Evolutionary conservation across 2,888 invertebrate genomes (phyloP).

Genomic region (Lasioglossum figueresi): DNA sequence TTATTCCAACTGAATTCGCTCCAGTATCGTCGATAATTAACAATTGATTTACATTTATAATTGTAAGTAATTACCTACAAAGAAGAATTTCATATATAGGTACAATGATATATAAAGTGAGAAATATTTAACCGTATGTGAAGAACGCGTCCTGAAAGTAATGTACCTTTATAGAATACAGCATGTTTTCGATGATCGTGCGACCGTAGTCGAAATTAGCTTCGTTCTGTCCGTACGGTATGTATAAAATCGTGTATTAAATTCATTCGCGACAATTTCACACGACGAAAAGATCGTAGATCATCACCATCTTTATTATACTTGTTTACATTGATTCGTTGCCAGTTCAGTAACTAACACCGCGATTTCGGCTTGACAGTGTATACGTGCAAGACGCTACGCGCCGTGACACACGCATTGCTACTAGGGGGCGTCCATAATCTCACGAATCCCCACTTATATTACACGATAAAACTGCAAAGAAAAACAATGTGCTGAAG

Average conservation of each 20-base stretch:
- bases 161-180: constrained; percentile 53
- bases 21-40: constrained; percentile 32
- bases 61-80: constrained; percentile 54
- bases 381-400: constrained; percentile 66
- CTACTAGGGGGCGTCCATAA: constrained; percentile 70
- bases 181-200: constrained; percentile 56
- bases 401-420: constrained; percentile 67
- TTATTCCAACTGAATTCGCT: constrained; percentile 23
- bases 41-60: constrained; percentile 34
- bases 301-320: constrained; percentile 60
- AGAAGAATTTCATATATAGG: constrained; percentile 48
- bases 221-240: constrained; percentile 35
- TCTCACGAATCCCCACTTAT: constrained; percentile 61
- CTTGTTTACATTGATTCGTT: constrained; percentile 63
- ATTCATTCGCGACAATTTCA: constrained; percentile 40
- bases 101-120: constrained; percentile 23
- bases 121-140: constrained; percentile 46
- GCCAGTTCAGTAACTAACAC: constrained; percentile 57
- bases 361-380: constrained; percentile 58
- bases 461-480: constrained; percentile 57
- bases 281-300: constrained; percentile 31
- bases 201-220: constrained; percentile 39
- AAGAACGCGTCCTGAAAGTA: constrained; percentile 38
- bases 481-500: constrained; percentile 57
- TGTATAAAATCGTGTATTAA: constrained; percentile 29